phyloP scores from a whole-genome alignment of 35 echinoderm and acorn worm species.

The Eucidaris tribuloides region DNA sequence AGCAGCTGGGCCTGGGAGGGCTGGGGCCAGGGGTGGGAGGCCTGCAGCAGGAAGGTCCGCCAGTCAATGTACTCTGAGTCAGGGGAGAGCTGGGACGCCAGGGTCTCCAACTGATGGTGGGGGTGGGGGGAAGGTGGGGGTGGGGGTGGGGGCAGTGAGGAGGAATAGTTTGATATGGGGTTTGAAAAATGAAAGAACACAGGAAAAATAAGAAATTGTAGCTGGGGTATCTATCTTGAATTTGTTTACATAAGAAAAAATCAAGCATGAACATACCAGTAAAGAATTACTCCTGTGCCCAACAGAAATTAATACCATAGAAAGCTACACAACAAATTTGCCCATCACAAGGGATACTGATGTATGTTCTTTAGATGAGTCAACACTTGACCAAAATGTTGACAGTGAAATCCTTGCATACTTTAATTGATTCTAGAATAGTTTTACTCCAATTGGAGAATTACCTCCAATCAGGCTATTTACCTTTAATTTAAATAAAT shows the following conservation, averaged over 20 bases:
- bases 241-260: conserved; percentile 26
- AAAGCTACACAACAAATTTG: no score
- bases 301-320: no score
- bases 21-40: conserved; percentile 66
- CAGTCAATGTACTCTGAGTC: conserved; percentile 98
- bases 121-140: neutral
- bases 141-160: conserved; percentile 13
- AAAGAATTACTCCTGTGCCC: conserved; percentile 30
- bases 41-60: conserved; percentile 81
- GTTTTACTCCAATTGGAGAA: conserved; percentile 10
- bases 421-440: no score
- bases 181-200: conserved; percentile 21
- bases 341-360: no score
- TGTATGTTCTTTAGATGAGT: no score
- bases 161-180: neutral
- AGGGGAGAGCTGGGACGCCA: conserved; percentile 61
- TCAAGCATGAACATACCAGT: no score
- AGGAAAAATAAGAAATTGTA: conserved; percentile 32
- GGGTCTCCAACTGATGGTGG: conserved; percentile 66
- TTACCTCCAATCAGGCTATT: no score
- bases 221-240: no score
- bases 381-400: conserved; percentile 37
- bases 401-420: no score
- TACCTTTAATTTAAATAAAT: no score
- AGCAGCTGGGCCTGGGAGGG: conserved; percentile 78